Conservation (phyloP, 1,140 invertebrate species). For the Drosophila kikkawai region DNA sequence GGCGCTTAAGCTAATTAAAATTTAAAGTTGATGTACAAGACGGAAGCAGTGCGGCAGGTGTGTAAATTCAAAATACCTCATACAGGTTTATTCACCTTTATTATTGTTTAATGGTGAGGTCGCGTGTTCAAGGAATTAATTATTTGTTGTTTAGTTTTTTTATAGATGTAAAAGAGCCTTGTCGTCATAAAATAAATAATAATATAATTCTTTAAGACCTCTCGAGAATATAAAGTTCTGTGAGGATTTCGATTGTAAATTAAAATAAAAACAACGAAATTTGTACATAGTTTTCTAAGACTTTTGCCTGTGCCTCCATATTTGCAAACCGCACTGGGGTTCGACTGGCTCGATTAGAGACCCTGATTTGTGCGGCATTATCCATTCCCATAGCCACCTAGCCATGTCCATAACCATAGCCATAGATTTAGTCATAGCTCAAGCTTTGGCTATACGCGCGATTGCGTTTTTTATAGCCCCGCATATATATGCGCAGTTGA, state of each 20-base stretch:
- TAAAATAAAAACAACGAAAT: neutral
- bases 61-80: neutral
- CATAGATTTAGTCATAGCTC: conserved; percentile 37
- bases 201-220: neutral
- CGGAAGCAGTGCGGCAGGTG: conserved; percentile 20
- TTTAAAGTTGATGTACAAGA: conserved; percentile 17
- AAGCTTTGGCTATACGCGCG: conserved; percentile 26
- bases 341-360: conserved; percentile 3
- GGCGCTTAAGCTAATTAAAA: conserved; percentile 37
- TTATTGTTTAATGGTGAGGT: neutral
- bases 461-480: conserved; percentile 30
- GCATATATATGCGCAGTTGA: conserved; percentile 39
- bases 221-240: neutral
- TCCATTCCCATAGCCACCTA: conserved; percentile 29
- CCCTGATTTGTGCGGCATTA: conserved; percentile 26
- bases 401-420: conserved; percentile 33
- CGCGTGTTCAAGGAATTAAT: conserved; percentile 9
- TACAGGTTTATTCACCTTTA: conserved; percentile 24
- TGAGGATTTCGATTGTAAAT: neutral
- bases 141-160: neutral
- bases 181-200: neutral
- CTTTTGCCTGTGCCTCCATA: neutral
- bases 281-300: neutral
- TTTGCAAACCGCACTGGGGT: neutral
- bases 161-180: neutral